Conservation (phyloP, 2,888 invertebrate genomes). For the Cetonia aurata region DNA sequence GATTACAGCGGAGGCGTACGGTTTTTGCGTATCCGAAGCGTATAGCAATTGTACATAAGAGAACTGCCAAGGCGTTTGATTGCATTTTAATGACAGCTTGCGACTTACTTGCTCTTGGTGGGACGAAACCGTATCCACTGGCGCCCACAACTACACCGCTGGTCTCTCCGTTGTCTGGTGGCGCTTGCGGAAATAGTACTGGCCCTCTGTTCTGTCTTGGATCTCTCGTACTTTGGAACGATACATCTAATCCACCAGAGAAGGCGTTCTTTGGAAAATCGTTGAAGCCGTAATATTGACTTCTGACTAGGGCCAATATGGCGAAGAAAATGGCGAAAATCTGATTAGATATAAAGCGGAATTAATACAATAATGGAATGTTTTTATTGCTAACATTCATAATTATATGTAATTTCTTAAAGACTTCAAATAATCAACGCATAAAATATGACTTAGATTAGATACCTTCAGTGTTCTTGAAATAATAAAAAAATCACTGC, state of each 20-base stretch:
- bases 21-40: neutral
- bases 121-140: slow-evolving; percentile 88
- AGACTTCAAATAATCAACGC: slow-evolving; percentile 7
- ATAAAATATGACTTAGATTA: neutral
- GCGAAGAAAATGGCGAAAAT: slow-evolving; percentile 52
- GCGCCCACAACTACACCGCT: slow-evolving; percentile 87
- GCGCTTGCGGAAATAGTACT: slow-evolving; percentile 82
- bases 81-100: neutral
- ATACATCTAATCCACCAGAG: slow-evolving; percentile 65
- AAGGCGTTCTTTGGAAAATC: slow-evolving; percentile 67
- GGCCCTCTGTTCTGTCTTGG: slow-evolving; percentile 79
- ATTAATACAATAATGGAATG: slow-evolving; percentile 8
- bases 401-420: neutral
- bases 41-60: neutral
- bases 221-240: slow-evolving; percentile 69
- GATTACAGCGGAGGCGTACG: neutral
- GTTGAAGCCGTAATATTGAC: slow-evolving; percentile 62
- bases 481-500: too few relatives aligned
- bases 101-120: slow-evolving; percentile 77
- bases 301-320: slow-evolving; percentile 60
- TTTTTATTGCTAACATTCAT: neutral
- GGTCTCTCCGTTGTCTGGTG: slow-evolving; percentile 74
- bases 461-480: slow-evolving; percentile 4
- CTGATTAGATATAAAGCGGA: slow-evolving; percentile 29
- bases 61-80: too few relatives aligned